Conservation (phyloP, 2,113 vertebrate genomes). For the Carettochelys insculpta region DNA sequence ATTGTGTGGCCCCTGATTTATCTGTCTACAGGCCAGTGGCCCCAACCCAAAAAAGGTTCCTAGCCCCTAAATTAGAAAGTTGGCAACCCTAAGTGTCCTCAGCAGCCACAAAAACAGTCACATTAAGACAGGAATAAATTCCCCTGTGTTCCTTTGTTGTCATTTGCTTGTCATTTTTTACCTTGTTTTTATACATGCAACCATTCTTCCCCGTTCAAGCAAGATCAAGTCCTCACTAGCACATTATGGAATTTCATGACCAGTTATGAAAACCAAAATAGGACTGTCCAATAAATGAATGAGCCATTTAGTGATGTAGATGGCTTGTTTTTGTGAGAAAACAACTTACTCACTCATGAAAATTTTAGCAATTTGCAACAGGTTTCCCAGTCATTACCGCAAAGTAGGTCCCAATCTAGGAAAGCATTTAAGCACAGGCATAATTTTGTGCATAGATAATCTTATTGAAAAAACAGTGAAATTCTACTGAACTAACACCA, state of each 20-base stretch:
- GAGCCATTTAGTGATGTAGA: constrained; percentile 19
- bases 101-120: constrained; percentile 24
- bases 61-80: too few relatives aligned
- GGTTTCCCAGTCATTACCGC: constrained; percentile 17
- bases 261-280: background rate
- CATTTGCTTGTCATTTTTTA: background rate
- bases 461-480: background rate
- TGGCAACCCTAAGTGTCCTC: background rate
- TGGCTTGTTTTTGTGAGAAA: constrained; percentile 10
- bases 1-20: too few relatives aligned
- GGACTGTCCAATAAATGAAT: constrained; percentile 27
- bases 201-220: background rate
- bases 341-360: constrained; percentile 35
- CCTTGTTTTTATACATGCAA: background rate
- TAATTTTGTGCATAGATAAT: background rate
- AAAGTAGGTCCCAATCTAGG: constrained; percentile 14
- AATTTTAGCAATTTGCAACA: constrained; percentile 29
- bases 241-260: background rate
- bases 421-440: constrained; percentile 7
- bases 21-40: too few relatives aligned
- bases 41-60: too few relatives aligned
- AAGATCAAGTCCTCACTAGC: background rate
- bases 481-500: background rate
- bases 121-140: constrained; percentile 14
- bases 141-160: background rate